These are phyloP conservation scores for Gallinago paraguaiae DNA, from an alignment of 2,113 vertebrate species.

Conservation along the genomic window DNA sequence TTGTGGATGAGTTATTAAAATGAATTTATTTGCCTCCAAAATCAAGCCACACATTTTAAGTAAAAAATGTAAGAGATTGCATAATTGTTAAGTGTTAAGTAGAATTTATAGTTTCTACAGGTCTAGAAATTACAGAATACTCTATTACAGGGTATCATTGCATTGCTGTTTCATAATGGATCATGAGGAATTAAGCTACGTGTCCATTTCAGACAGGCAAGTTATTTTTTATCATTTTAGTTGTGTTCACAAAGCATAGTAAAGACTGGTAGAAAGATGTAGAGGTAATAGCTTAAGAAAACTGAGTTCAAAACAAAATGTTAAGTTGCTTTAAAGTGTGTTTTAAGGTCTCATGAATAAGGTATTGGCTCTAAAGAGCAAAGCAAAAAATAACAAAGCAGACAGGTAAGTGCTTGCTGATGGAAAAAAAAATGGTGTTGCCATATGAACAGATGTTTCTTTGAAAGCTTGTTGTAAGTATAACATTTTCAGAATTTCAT, in stretches of 20 bases:
- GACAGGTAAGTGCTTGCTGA: not conserved
- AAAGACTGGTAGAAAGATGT: not conserved
- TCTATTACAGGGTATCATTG: not conserved
- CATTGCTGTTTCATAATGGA: not conserved
- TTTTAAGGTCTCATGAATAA: conserved; percentile 11
- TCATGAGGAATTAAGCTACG: not conserved
- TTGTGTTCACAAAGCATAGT: not conserved
- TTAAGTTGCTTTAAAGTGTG: not conserved
- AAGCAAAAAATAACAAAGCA: not conserved
- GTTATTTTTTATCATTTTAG: not conserved
- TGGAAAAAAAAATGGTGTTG: not conserved
- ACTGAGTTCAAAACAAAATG: not conserved
- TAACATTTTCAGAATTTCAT: not conserved
- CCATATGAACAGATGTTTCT: not conserved
- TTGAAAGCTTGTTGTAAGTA: not conserved
- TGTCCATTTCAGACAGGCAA: not conserved
- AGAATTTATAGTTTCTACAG: not conserved
- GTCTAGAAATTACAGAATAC: not conserved
- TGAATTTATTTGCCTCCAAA: not conserved
- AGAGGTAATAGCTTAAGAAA: not conserved
- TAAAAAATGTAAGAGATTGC: not conserved
- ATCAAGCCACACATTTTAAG: not conserved
- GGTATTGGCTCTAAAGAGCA: not conserved
- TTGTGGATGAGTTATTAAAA: not conserved
- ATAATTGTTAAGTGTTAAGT: not conserved